phyloP scores from a whole-genome alignment of 2,113 vertebrate genomes.

The Bos javanicus region DNA sequence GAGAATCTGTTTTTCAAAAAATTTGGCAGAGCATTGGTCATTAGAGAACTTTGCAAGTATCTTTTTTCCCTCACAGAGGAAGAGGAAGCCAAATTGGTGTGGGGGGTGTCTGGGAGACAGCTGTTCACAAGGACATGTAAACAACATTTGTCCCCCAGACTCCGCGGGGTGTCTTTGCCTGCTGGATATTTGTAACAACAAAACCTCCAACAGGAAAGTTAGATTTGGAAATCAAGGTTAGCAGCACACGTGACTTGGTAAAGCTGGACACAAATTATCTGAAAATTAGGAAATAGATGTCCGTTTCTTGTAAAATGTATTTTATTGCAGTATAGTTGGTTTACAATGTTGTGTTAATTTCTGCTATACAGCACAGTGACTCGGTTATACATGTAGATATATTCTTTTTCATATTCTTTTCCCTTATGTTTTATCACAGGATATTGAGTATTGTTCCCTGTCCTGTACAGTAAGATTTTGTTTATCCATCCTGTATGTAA shows the following conservation, averaged over 20 bases:
- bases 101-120: slow-evolving; percentile 30
- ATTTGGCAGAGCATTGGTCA: background rate
- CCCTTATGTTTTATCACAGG: background rate
- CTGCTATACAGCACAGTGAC: background rate
- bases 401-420: background rate
- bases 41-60: background rate
- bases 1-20: background rate
- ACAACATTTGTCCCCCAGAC: slow-evolving; percentile 41
- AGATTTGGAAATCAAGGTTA: background rate
- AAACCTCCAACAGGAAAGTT: slow-evolving; percentile 7
- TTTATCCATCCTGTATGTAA: background rate
- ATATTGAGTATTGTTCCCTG: background rate
- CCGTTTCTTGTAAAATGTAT: background rate
- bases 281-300: background rate
- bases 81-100: slow-evolving; percentile 34
- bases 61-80: slow-evolving; percentile 35
- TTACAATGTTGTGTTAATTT: background rate
- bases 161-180: slow-evolving; percentile 24
- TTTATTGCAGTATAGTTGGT: background rate
- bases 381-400: background rate
- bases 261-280: background rate
- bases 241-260: background rate
- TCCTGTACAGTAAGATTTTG: background rate
- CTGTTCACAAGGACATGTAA: slow-evolving; percentile 44
- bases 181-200: slow-evolving; percentile 39